phyloP scores from a whole-genome alignment of 2,888 invertebrate species.

The Thyatira batis region DNA sequence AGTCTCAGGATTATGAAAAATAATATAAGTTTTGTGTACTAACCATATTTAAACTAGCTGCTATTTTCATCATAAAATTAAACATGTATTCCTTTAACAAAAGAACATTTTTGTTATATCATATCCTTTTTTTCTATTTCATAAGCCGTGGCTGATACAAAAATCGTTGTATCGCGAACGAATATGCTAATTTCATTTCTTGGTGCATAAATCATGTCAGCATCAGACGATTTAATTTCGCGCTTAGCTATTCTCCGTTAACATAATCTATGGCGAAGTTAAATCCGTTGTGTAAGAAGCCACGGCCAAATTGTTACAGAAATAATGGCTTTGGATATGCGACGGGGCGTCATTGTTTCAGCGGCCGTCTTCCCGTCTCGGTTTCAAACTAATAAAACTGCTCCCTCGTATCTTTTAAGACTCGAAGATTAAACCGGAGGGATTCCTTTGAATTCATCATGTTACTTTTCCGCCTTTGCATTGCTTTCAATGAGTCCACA shows the following conservation, averaged over 20 bases:
- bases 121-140: no score
- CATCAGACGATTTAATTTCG: neutral
- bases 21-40: no score
- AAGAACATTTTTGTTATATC: no score
- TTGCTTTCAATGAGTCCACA: neutral
- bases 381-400: conserved; percentile 26
- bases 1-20: no score
- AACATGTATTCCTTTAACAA: no score
- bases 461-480: neutral
- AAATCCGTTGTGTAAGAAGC: conserved; percentile 23
- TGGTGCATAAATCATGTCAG: neutral
- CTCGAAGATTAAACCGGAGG: conserved; percentile 14
- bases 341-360: conserved; percentile 21
- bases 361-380: conserved; percentile 22
- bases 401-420: conserved; percentile 18
- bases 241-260: neutral
- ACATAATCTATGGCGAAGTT: conserved; percentile 5
- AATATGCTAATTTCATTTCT: neutral
- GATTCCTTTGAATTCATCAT: neutral
- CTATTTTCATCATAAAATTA: no score
- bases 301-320: conserved; percentile 19
- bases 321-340: conserved; percentile 22
- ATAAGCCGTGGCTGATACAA: neutral
- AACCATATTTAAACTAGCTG: no score
- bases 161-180: neutral